Evolutionary conservation across 1,140 invertebrate species (phyloP).

Genomic region (Latrodectus geometricus): DNA sequence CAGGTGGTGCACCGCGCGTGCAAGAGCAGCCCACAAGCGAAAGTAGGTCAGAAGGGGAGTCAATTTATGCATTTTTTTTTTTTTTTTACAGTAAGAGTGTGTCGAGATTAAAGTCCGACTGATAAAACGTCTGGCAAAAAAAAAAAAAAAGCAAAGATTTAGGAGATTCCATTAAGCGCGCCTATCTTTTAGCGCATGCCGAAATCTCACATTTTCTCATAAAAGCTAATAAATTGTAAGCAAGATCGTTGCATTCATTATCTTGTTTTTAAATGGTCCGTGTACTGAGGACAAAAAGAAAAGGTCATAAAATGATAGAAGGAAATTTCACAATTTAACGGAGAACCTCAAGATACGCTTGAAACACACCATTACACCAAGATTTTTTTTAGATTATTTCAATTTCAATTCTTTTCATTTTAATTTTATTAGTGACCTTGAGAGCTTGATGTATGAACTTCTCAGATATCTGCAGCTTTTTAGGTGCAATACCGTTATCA

Average conservation of each 20-base stretch:
- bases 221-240: background rate
- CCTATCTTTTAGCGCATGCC: background rate
- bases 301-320: background rate
- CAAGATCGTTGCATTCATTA: background rate
- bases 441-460: too few species aligned
- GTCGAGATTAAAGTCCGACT: background rate
- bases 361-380: too few species aligned
- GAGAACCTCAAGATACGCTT: too few species aligned
- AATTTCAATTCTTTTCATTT: too few species aligned
- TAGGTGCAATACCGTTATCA: too few species aligned
- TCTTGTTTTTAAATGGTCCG: background rate
- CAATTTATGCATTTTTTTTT: conserved; percentile 4
- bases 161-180: background rate
- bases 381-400: too few species aligned
- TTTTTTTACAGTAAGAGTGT: background rate
- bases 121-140: background rate
- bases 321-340: background rate
- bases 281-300: background rate
- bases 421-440: too few species aligned
- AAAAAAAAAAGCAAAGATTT: background rate
- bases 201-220: background rate
- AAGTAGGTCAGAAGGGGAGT: conserved; percentile 13
- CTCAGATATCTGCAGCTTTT: too few species aligned
- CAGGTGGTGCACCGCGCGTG: conserved; percentile 4
- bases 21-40: conserved; percentile 2